A percentile compares a stretch with the other conserved stretches of the same genome.
Evolutionary conservation across 2,888 invertebrate species (phyloP).

Genomic region (Xanthorhoe spadicearia): DNA sequence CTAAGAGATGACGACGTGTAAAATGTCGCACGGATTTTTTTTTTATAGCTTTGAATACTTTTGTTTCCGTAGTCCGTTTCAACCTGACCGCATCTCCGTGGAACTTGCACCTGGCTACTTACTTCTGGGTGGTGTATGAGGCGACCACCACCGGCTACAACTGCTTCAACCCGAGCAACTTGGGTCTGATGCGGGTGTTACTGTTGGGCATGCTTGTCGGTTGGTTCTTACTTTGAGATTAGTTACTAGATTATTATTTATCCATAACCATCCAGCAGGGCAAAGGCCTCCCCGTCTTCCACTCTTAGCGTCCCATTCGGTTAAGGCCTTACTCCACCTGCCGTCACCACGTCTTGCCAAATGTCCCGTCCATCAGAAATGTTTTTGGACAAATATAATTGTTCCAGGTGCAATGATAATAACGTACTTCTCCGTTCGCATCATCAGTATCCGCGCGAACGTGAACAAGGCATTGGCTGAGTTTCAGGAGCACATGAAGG

Average conservation of each 20-base stretch:
- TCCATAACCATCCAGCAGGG: too few species aligned
- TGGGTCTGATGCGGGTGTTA: constrained; percentile 57
- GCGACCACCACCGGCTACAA: constrained; percentile 69
- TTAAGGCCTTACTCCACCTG: too few species aligned
- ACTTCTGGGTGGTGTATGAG: constrained; percentile 73
- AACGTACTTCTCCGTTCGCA: constrained; percentile 71
- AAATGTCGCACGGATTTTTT: too few species aligned
- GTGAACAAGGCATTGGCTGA: constrained; percentile 69
- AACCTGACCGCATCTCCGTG: constrained; percentile 64
- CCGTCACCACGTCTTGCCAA: too few species aligned
- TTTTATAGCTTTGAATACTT: not conserved
- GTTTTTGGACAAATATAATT: not conserved
- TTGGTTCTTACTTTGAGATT: constrained; percentile 38
- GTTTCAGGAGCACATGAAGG: constrained; percentile 71
- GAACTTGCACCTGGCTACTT: constrained; percentile 65
- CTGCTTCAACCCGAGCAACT: constrained; percentile 64
- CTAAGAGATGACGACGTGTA: too few species aligned
- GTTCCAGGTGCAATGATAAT: constrained; percentile 62
- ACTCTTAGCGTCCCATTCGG: too few species aligned
- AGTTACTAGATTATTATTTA: too few species aligned
- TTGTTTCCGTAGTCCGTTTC: constrained; percentile 58
- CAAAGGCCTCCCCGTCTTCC: too few species aligned
- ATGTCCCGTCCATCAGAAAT: not conserved
- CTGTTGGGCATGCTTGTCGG: constrained; percentile 64
- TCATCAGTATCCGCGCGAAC: constrained; percentile 72